Conservation (phyloP, 2,888 invertebrate species). For the Spodoptera picta region DNA sequence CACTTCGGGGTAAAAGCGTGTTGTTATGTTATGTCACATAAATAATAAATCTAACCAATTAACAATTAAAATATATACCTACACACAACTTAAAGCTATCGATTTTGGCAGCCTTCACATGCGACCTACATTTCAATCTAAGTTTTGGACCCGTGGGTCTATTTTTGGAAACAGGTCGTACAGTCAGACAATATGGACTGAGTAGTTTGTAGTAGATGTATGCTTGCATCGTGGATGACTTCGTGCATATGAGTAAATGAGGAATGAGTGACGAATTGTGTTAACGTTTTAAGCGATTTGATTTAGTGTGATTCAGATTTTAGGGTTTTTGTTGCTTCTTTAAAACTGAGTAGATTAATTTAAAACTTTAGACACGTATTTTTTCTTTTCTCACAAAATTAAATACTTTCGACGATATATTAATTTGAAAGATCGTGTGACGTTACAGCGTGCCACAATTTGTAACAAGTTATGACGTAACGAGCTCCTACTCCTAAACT, state of each 20-base stretch:
- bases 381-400: too few species aligned
- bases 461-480: too few species aligned
- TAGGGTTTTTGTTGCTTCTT: too few species aligned
- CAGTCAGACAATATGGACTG: slow-evolving; percentile 43
- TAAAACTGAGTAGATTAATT: too few species aligned
- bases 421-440: too few species aligned
- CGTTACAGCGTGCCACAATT: too few species aligned
- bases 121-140: slow-evolving; percentile 45
- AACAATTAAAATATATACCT: not conserved
- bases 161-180: slow-evolving; percentile 57
- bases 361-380: too few species aligned
- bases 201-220: slow-evolving; percentile 11
- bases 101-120: slow-evolving; percentile 31
- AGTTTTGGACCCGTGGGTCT: slow-evolving; percentile 38
- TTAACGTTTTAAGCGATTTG: not conserved
- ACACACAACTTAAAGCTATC: slow-evolving; percentile 16
- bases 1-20: too few species aligned
- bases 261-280: slow-evolving; percentile 26
- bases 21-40: too few species aligned
- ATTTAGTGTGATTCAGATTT: too few species aligned
- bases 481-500: too few species aligned
- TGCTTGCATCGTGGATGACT: slow-evolving; percentile 14
- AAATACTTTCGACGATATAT: too few species aligned
- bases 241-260: slow-evolving; percentile 17
- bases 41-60: not conserved